A percentile compares a stretch with the other conserved stretches of the same genome.
Evolutionary conservation across 2,797 vertebrate genomes (phyloP).

Genomic region (Huso huso): DNA sequence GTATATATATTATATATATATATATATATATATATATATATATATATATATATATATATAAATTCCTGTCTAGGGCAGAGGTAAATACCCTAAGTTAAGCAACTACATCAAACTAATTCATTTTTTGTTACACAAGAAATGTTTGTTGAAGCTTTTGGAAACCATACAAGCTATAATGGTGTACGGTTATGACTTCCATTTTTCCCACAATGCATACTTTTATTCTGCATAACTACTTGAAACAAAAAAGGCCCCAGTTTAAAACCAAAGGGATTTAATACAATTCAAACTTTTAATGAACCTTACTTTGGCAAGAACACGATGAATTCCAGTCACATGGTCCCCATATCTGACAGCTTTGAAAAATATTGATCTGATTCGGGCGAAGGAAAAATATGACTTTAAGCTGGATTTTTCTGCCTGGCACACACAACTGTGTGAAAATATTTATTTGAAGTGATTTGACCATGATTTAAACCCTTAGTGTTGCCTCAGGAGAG

Average conservation of each 20-base stretch:
- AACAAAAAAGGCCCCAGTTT: neutral
- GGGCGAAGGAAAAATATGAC: neutral
- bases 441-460: no score
- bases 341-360: slow-evolving; percentile 2
- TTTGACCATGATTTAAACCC: no score
- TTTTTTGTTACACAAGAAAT: neutral
- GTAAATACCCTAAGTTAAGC: neutral
- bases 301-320: neutral
- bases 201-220: no score
- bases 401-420: no score
- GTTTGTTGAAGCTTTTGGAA: slow-evolving; percentile 9
- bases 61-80: no score
- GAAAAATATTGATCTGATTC: neutral
- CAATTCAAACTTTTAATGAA: slow-evolving; percentile 5
- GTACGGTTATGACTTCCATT: no score
- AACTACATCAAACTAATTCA: neutral
- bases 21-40: no score
- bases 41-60: no score
- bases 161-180: neutral
- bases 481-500: no score
- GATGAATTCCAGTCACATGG: slow-evolving; percentile 15
- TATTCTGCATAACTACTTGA: neutral
- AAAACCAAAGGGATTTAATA: slow-evolving; percentile 10
- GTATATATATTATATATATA: neutral
- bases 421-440: no score